These are phyloP conservation scores for Parasteatoda tepidariorum DNA, from an alignment of 1,140 invertebrate species.

Conservation along the genomic window DNA sequence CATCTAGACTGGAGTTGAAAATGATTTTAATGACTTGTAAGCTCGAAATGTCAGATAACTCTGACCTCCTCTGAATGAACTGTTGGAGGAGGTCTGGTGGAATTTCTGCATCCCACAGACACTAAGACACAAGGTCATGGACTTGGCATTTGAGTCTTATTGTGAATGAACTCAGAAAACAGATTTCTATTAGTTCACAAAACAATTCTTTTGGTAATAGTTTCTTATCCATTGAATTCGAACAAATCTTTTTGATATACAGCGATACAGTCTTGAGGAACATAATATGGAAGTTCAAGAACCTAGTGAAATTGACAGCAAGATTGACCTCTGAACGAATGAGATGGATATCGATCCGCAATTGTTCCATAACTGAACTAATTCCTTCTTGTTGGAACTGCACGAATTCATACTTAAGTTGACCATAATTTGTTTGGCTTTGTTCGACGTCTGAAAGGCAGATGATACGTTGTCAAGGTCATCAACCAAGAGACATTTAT, in stretches of 20 bases:
- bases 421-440: not conserved
- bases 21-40: not conserved
- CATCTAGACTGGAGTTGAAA: not conserved
- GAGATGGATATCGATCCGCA: too few relatives aligned
- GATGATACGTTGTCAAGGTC: not conserved
- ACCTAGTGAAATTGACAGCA: not conserved
- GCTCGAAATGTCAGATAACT: not conserved
- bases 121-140: not conserved
- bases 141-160: not conserved
- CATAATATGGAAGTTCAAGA: not conserved
- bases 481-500: constrained; percentile 18
- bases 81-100: not conserved
- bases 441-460: not conserved
- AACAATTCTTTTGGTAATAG: not conserved
- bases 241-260: not conserved
- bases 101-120: not conserved
- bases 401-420: not conserved
- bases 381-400: not conserved
- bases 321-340: not conserved
- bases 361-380: not conserved
- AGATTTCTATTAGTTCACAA: not conserved
- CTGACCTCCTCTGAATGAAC: not conserved
- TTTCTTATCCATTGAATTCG: not conserved
- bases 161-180: too few relatives aligned
- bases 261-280: not conserved